Percentiles rank a stretch among this genome's conserved stretches.
These are phyloP conservation scores for Stomatorhinus walkeri DNA, from an alignment of 2,797 vertebrate species.

Conservation along the genomic window DNA sequence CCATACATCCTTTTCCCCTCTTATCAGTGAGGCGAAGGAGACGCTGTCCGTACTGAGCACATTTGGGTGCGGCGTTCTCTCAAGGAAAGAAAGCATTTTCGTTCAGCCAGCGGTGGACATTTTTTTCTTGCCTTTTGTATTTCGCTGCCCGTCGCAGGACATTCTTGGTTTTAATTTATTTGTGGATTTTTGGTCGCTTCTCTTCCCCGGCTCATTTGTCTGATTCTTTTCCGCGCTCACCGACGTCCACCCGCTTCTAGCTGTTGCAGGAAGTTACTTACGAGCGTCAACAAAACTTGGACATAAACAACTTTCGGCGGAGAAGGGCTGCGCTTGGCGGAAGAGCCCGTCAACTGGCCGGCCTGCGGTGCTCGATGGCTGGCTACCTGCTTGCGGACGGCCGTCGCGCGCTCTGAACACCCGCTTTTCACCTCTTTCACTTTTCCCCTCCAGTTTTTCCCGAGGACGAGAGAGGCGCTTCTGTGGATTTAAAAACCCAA, in stretches of 20 bases:
- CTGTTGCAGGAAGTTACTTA: conserved; percentile 15
- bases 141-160: conserved; percentile 55
- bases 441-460: not conserved
- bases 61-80: conserved; percentile 49
- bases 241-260: not conserved
- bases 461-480: conserved; percentile 4
- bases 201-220: not conserved
- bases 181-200: not conserved
- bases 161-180: conserved; percentile 52
- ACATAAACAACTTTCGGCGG: conserved; percentile 38
- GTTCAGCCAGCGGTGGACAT: conserved; percentile 45
- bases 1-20: not conserved
- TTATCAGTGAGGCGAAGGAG: conserved; percentile 3
- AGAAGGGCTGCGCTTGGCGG: conserved; percentile 34
- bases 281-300: conserved; percentile 15
- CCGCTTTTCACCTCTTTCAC: not conserved
- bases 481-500: conserved; percentile 18
- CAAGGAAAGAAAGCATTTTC: conserved; percentile 30
- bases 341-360: conserved; percentile 40
- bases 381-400: not conserved
- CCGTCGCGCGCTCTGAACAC: not conserved
- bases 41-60: conserved; percentile 42
- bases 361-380: conserved; percentile 12
- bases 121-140: conserved; percentile 54
- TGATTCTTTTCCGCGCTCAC: not conserved